phyloP scores from a whole-genome alignment of 2,888 invertebrate genomes.

The Pheosia tremula region DNA sequence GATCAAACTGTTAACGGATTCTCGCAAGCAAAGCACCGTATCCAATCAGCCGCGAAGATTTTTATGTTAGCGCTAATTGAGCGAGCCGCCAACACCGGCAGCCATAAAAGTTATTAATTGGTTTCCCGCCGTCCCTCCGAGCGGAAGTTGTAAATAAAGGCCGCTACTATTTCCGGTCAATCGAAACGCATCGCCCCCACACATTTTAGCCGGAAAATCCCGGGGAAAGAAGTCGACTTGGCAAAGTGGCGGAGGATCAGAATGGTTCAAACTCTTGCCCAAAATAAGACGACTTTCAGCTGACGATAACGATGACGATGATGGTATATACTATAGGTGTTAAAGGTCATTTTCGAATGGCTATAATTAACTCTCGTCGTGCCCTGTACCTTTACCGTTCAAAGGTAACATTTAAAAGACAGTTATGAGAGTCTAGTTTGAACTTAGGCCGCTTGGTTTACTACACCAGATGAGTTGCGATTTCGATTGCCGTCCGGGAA shows the following conservation, averaged over 20 bases:
- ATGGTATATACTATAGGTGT: too few species aligned
- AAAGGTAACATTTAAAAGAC: too few species aligned
- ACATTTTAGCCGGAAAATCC: slow-evolving; percentile 51
- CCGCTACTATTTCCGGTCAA: slow-evolving; percentile 77
- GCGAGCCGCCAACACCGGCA: slow-evolving; percentile 67
- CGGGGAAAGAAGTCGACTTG: slow-evolving; percentile 18
- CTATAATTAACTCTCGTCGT: too few species aligned
- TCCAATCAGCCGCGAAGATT: slow-evolving; percentile 79
- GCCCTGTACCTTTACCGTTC: too few species aligned
- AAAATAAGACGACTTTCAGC: too few species aligned
- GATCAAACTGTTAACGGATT: background rate
- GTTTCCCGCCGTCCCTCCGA: slow-evolving; percentile 66
- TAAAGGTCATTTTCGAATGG: too few species aligned
- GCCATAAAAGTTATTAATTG: slow-evolving; percentile 83
- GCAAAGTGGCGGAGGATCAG: background rate
- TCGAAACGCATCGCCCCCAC: slow-evolving; percentile 66
- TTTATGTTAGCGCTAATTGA: slow-evolving; percentile 79
- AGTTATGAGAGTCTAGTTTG: too few species aligned
- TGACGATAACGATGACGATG: too few species aligned
- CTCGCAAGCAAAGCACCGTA: slow-evolving; percentile 30
- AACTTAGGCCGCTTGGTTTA: too few species aligned
- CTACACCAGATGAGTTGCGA: too few species aligned
- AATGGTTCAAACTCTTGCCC: too few species aligned
- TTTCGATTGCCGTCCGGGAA: too few species aligned
- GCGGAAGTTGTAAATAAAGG: slow-evolving; percentile 80